Evolutionary conservation across 1,140 invertebrate genomes (phyloP).

Genomic region (Euwallacea fornicatus): DNA sequence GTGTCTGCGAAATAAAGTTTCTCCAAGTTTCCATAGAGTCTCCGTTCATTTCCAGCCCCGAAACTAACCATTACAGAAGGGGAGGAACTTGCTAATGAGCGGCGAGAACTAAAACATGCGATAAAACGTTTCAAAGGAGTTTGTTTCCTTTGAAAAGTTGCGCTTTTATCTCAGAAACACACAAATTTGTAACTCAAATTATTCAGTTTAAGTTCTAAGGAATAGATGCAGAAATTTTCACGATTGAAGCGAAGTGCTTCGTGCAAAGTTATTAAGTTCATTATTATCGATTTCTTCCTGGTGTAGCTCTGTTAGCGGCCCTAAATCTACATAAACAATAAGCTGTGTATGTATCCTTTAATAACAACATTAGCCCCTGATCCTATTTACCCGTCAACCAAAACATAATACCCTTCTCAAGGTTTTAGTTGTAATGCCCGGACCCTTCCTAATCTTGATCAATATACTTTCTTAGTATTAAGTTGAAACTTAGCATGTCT

Average conservation of each 20-base stretch:
- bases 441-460: conserved; percentile 13
- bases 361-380: conserved; percentile 17
- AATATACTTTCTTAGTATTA: background rate
- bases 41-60: background rate
- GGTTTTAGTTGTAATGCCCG: conserved; percentile 3
- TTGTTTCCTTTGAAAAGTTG: conserved; percentile 15
- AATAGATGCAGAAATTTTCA: too few relatives aligned
- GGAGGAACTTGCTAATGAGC: conserved; percentile 18
- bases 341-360: conserved; percentile 7
- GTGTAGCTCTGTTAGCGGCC: too few relatives aligned
- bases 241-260: too few relatives aligned
- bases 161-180: conserved; percentile 10
- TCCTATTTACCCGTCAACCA: conserved; percentile 16
- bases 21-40: background rate
- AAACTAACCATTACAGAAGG: conserved; percentile 10
- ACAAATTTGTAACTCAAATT: conserved; percentile 7
- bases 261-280: too few relatives aligned
- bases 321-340: too few relatives aligned
- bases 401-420: conserved; percentile 22
- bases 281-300: too few relatives aligned
- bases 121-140: conserved; percentile 22
- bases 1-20: conserved; percentile 1
- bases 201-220: background rate
- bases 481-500: too few relatives aligned
- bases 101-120: conserved; percentile 11